Evolutionary conservation across 2,888 invertebrate genomes (phyloP).

Genomic region (Axea sp.): DNA sequence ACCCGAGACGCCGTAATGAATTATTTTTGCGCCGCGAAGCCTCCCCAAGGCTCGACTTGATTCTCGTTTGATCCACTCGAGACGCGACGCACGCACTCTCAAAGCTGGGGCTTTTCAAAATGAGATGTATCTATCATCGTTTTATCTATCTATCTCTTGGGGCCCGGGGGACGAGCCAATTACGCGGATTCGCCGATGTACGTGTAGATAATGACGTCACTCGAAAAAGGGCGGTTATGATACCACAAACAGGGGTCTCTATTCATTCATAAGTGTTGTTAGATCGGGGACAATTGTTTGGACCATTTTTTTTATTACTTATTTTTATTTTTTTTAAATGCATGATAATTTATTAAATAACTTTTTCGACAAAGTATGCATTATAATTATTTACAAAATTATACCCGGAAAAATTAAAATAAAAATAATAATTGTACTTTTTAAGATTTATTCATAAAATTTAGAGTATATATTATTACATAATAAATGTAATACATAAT

Average conservation of each 20-base stretch:
- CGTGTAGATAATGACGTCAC: conserved; percentile 59
- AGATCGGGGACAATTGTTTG: conserved; percentile 17
- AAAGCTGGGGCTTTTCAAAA: conserved; percentile 54
- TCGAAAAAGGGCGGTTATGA: conserved; percentile 60
- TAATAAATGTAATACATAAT: no score
- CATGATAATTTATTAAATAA: no score
- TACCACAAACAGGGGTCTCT: conserved; percentile 50
- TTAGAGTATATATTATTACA: no score
- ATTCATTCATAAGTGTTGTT: conserved; percentile 4
- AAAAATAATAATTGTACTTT: no score
- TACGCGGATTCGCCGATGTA: conserved; percentile 68
- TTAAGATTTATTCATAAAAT: no score
- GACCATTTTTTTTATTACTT: background rate
- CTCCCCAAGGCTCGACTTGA: conserved; percentile 38
- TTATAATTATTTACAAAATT: no score
- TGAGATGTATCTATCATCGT: conserved; percentile 43
- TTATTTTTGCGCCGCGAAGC: conserved; percentile 53
- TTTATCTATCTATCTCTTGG: conserved; percentile 51
- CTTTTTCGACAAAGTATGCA: no score
- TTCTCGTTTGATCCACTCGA: conserved; percentile 57
- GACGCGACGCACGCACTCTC: conserved; percentile 36
- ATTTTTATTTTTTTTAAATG: background rate
- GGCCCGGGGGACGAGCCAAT: conserved; percentile 68
- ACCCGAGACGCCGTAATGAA: conserved; percentile 56
- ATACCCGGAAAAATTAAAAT: no score